Evolutionary conservation across 2,113 vertebrate genomes (phyloP), one percentile per base, ranked within the genome.

Genomic region (Poeciliopsis occidentalis): DNA sequence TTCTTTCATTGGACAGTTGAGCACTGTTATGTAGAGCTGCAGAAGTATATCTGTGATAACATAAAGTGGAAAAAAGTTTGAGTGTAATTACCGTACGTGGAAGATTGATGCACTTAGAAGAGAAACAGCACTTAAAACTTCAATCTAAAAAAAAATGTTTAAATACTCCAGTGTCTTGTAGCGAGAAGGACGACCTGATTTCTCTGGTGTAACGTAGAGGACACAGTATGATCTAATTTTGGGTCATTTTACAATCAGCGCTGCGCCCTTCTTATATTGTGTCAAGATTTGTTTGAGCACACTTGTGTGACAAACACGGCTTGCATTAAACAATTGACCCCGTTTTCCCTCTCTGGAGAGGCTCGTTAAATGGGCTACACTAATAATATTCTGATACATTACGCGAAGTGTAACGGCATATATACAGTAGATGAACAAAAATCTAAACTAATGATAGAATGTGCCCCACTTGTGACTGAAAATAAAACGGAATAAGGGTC

Each of bases 291-390:
- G 73, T 84, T 73, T 62, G 78, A 87, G 80, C 75, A 83, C 81
- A 83, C 83, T 83, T 17, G 22, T 71, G 76, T 80, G 76, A 85
- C 84, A 89, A 89, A 92, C 87, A 85, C 57, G 2, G 78, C 60
- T 71, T 71, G 51, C 79, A 80, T 89, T 91, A 85, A 91, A 90
- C 80, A 88, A 71, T 83, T 86, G 84, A 89, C 91, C 91, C 85
- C 75, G 39, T 92, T 92, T 75, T 83, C 41, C 29, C 76, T 89
- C 91, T 88, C 89, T 85, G 78, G 89, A 89, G 91, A 85, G 73
- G 64, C 29, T 69, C 64, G 71, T 76, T 87, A 90, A 87, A 86
- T 91, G 74, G 86, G 87, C 81, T 88, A 85, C 32, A 86, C 82
- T 88, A 89, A 89, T 90, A 88, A 89, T 81, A 85, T 85, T 87